These are phyloP conservation scores for Nasonovia ribisnigri DNA, from an alignment of 2,888 invertebrate species.

Conservation along the genomic window DNA sequence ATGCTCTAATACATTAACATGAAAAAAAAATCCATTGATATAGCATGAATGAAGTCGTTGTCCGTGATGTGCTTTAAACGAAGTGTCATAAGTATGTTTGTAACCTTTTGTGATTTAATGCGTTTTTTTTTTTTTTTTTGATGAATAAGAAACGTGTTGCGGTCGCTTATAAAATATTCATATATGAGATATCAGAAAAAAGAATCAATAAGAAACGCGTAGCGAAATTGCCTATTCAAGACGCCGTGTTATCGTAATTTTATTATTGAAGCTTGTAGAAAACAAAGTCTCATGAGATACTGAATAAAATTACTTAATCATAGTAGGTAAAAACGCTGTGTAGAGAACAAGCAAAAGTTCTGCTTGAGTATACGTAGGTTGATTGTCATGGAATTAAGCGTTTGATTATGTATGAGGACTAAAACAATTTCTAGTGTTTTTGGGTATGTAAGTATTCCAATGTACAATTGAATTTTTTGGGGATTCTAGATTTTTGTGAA, in stretches of 20 bases:
- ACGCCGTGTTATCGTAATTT: neutral
- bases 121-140: neutral
- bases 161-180: neutral
- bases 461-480: neutral
- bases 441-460: neutral
- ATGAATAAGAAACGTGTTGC: neutral
- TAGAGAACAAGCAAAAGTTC: neutral
- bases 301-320: neutral
- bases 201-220: accelerated
- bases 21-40: neutral
- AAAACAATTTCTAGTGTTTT: neutral
- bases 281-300: neutral
- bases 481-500: neutral
- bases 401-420: slow-evolving; percentile 1
- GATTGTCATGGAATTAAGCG: neutral
- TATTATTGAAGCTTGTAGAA: neutral
- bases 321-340: neutral
- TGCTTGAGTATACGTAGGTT: neutral
- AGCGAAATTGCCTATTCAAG: neutral
- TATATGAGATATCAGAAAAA: neutral
- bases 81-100: neutral
- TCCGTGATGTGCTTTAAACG: neutral
- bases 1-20: neutral
- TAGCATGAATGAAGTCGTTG: neutral
- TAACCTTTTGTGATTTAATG: neutral